Evolutionary conservation across 1,140 invertebrate species (phyloP).

Genomic region (Drosophila prosaltans): DNA sequence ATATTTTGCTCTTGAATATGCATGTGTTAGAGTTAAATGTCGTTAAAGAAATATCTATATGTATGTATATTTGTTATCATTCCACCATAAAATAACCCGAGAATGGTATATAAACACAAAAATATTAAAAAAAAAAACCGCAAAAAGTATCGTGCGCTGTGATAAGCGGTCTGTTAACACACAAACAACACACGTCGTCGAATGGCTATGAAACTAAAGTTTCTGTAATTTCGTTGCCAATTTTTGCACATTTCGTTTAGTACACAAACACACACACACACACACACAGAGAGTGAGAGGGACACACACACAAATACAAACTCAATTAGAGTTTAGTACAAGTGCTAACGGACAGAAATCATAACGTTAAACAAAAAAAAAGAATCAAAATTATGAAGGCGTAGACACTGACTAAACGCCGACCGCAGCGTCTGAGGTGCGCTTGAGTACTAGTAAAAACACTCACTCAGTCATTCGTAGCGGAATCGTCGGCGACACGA

Average conservation of each 20-base stretch:
- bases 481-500: constrained; percentile 50
- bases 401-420: constrained; percentile 23
- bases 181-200: constrained; percentile 26
- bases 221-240: constrained; percentile 47
- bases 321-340: constrained; percentile 41
- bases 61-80: constrained; percentile 26
- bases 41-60: constrained; percentile 20
- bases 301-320: constrained; percentile 29
- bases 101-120: neutral
- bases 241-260: constrained; percentile 49
- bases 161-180: constrained; percentile 47
- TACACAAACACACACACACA: constrained; percentile 39
- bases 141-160: constrained; percentile 39
- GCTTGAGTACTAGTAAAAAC: constrained; percentile 55
- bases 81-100: neutral
- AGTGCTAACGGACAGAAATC: constrained; percentile 29
- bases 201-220: constrained; percentile 28
- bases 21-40: constrained; percentile 40
- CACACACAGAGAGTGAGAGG: neutral
- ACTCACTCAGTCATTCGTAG: constrained; percentile 24
- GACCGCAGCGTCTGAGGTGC: constrained; percentile 59
- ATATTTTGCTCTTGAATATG: constrained; percentile 44
- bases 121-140: neutral
- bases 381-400: constrained; percentile 18
- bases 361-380: constrained; percentile 20